phyloP scores from a whole-genome alignment of 2,797 vertebrate genomes.

The Odontamblyopus rebecca region DNA sequence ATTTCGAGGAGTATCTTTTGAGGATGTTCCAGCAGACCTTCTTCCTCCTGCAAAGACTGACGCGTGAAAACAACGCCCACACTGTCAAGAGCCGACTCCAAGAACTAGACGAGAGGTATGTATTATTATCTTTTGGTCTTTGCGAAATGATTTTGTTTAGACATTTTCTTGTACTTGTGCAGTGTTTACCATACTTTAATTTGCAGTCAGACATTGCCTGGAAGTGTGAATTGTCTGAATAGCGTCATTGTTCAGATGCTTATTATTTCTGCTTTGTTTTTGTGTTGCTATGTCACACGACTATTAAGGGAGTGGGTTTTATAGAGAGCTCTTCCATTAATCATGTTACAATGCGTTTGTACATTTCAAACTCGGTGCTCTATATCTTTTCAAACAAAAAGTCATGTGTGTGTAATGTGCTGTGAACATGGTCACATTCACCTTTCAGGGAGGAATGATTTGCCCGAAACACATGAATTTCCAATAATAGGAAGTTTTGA shows the following conservation, averaged over 20 bases:
- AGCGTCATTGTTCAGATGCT: slow-evolving; percentile 13
- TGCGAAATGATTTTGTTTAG: not conserved
- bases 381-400: no score
- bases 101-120: slow-evolving; percentile 96
- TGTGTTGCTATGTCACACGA: not conserved
- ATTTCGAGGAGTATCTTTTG: slow-evolving; percentile 97
- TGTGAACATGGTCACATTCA: no score
- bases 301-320: not conserved
- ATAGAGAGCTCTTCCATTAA: not conserved
- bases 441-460: no score
- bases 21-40: slow-evolving; percentile 99
- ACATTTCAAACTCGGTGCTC: no score
- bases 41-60: slow-evolving; percentile 96
- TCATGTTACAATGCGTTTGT: no score
- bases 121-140: not conserved
- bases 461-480: no score
- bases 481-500: no score
- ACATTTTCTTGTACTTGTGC: not conserved
- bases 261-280: not conserved
- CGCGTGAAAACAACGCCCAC: slow-evolving; percentile 88
- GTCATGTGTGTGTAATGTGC: no score
- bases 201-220: slow-evolving; percentile 2
- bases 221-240: not conserved
- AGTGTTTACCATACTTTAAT: not conserved
- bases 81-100: slow-evolving; percentile 91